Evolutionary conservation across 1,140 invertebrate genomes (phyloP).

Genomic region (Drosophila ironensis): DNA sequence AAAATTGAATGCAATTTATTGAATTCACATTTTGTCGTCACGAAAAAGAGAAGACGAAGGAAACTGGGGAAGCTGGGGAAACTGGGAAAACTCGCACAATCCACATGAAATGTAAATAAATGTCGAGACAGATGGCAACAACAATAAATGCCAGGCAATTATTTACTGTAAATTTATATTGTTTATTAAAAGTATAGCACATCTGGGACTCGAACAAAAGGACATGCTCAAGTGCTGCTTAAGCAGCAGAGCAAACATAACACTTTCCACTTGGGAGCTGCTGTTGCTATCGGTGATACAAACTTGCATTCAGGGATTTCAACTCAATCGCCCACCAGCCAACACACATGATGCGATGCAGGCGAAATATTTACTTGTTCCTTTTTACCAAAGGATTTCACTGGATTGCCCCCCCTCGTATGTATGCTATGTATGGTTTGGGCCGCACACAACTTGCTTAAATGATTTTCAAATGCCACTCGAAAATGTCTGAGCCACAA

Average conservation of each 20-base stretch:
- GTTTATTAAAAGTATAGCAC: slow-evolving; percentile 72
- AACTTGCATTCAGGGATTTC: slow-evolving; percentile 28
- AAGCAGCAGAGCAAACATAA: slow-evolving; percentile 67
- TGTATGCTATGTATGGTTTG: slow-evolving; percentile 3
- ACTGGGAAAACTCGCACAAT: slow-evolving; percentile 5
- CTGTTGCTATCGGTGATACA: slow-evolving; percentile 13
- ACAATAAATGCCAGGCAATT: slow-evolving; percentile 61
- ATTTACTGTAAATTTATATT: slow-evolving; percentile 77
- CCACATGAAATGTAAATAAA: slow-evolving; percentile 30
- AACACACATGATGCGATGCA: slow-evolving; percentile 6
- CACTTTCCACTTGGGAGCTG: slow-evolving; percentile 50
- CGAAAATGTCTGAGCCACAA: slow-evolving; percentile 21
- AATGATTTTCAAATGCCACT: slow-evolving; percentile 66
- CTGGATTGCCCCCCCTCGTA: too few relatives aligned
- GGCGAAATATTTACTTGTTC: slow-evolving; percentile 12
- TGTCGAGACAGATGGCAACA: slow-evolving; percentile 23
- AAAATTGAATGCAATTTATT: slow-evolving; percentile 41
- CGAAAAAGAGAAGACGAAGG: neutral
- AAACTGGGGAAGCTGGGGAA: too few relatives aligned
- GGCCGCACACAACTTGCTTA: slow-evolving; percentile 18
- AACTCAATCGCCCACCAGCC: neutral
- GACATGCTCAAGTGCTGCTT: slow-evolving; percentile 49
- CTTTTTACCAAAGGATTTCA: neutral
- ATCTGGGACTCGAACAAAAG: slow-evolving; percentile 34
- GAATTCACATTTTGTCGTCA: slow-evolving; percentile 21